Evolutionary conservation across 2,797 vertebrate genomes (phyloP).

Genomic region (Rhinella marina): DNA sequence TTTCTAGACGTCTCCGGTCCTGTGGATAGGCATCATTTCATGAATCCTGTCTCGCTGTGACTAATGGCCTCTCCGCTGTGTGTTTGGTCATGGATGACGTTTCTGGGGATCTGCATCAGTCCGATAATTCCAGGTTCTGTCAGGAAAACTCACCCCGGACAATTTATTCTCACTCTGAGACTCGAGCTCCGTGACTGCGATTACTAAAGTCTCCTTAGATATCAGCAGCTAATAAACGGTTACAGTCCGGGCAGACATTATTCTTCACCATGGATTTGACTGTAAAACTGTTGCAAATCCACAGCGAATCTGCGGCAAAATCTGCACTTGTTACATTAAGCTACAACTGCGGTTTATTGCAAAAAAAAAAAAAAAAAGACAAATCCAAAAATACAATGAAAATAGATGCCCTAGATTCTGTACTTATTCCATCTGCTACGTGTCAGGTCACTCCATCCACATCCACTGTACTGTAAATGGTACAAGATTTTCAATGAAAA

Average conservation of each 20-base stretch:
- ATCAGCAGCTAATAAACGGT: background rate
- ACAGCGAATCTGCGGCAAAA: too few species aligned
- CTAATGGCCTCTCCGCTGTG: background rate
- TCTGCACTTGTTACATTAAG: too few species aligned
- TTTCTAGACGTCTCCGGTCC: background rate
- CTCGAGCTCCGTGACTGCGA: background rate
- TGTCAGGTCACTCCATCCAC: too few species aligned
- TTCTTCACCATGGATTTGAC: background rate
- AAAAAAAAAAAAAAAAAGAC: too few species aligned
- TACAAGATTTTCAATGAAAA: too few species aligned
- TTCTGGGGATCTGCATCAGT: background rate
- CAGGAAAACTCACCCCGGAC: background rate
- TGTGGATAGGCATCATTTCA: background rate
- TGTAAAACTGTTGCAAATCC: too few species aligned
- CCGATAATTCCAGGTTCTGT: background rate
- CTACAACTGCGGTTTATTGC: too few species aligned
- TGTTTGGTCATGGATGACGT: background rate
- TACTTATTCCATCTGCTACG: too few species aligned
- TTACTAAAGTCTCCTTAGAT: background rate
- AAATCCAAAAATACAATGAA: too few species aligned
- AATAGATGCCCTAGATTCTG: too few species aligned
- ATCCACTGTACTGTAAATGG: too few species aligned
- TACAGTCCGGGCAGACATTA: background rate
- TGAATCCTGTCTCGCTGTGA: background rate
- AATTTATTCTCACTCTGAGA: background rate